Evolutionary conservation across 2,797 vertebrate species (phyloP).

Genomic region (Peromyscus melanophrys): DNA sequence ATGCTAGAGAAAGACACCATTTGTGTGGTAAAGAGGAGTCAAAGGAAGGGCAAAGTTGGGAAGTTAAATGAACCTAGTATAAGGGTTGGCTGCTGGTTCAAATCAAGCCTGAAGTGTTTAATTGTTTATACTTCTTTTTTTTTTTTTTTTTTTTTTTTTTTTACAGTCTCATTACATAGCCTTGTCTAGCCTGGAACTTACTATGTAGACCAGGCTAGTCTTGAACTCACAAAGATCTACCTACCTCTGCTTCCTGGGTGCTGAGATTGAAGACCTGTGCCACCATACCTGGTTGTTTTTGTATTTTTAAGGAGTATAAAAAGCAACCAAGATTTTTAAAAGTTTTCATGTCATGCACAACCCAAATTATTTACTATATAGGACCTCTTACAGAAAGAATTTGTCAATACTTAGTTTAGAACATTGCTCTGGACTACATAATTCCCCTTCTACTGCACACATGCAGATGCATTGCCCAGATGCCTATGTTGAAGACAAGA

Average conservation of each 20-base stretch:
- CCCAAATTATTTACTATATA: conserved; percentile 8
- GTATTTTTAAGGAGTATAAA: conserved; percentile 40
- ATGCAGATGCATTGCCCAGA: background rate
- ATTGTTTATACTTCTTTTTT: background rate
- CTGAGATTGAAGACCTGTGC: background rate
- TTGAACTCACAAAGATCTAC: background rate
- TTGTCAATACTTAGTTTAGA: background rate
- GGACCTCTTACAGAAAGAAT: background rate
- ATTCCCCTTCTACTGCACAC: background rate
- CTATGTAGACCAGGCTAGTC: background rate
- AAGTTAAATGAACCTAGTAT: background rate
- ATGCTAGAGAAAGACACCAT: background rate
- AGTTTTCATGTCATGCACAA: background rate
- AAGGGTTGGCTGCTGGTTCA: background rate
- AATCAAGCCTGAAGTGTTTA: background rate
- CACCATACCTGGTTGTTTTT: background rate
- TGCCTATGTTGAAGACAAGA: background rate
- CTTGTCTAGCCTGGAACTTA: background rate
- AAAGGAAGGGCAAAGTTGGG: background rate
- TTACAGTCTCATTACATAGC: background rate
- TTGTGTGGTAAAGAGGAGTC: background rate
- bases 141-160: background rate
- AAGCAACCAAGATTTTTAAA: background rate
- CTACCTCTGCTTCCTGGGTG: background rate
- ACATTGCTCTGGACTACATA: background rate